Base-by-base conservation (phyloP, 2,888 invertebrate species). In the Ditula angustiorana region DNA sequence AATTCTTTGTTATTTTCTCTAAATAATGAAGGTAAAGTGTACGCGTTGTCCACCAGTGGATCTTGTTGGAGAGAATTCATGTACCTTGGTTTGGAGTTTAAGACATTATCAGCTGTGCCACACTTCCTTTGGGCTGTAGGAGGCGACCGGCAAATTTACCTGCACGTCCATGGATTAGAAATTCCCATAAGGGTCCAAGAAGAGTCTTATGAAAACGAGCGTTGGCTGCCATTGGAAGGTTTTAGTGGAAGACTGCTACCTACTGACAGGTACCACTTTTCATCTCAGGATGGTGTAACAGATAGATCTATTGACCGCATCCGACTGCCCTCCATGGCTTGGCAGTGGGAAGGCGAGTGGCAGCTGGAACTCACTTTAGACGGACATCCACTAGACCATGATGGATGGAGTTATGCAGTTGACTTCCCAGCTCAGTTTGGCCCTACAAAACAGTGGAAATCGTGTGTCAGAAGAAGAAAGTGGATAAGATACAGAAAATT, bases 341-440 rank as follows among this genome's bases (percentile, higher is more conserved):
- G 98, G 98, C 96, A 97, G 78, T 99, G 98, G 98, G 98, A 99
- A 90, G 97, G 97, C 2, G 97, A 98, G 72, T 98, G 98, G 98
- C 96, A 96, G 75, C 92, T 97, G 61, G 97, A 98, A 80, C 94
- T 97, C 19, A 96, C 96, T 3, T 90, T 97, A 73, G 96, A 97
- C 83, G 98, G 98, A 16, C 96, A 98, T 77, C 96, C 97, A 2
- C 90, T 98, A 67, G 97, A 97, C 78, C 96, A 97, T 83, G 97
- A 98, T 92, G 98, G 98, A 13, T 98, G 98, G 98, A 97, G 96
- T 60, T 98, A 98, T 90, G 98, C 98, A 33, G 94, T 98, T 33
- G 98, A 98, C 86, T 98, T 98, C 87, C 97, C 97, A 59, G 95
- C 96, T 10, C 95, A 95, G 44, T 98, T 96, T 90, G 94, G 95